phyloP scores from a whole-genome alignment of 2,888 invertebrate genomes.

The Heliconius aoede region DNA sequence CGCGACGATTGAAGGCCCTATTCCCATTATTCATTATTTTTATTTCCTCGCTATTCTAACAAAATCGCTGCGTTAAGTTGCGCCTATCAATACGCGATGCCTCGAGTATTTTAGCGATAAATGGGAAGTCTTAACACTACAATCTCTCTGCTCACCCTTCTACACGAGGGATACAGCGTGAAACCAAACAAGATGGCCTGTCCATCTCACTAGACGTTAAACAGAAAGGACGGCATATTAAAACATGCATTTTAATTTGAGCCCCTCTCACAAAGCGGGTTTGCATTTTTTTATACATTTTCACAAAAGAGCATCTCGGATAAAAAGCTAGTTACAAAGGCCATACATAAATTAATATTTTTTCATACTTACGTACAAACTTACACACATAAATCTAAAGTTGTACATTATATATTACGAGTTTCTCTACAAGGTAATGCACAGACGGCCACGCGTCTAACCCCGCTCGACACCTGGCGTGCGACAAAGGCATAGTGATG shows the following conservation, averaged over 20 bases:
- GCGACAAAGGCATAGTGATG: conserved; percentile 64
- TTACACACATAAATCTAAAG: conserved; percentile 7
- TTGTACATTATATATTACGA: conserved; percentile 15
- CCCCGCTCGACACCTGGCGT: conserved; percentile 72
- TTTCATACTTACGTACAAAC: background rate
- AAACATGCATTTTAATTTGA: background rate
- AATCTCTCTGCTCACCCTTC: too few relatives aligned
- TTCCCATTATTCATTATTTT: too few relatives aligned
- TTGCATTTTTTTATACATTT: background rate
- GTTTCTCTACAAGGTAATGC: conserved; percentile 15
- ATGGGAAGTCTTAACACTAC: background rate
- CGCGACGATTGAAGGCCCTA: too few relatives aligned
- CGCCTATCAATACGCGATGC: too few relatives aligned
- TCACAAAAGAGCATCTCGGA: conserved; percentile 10
- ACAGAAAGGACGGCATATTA: background rate
- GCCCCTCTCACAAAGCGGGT: background rate
- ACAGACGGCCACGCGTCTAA: conserved; percentile 46
- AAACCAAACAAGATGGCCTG: background rate
- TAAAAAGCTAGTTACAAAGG: conserved; percentile 7
- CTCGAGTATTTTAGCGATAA: too few relatives aligned
- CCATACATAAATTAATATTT: conserved; percentile 16
- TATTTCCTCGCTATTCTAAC: too few relatives aligned
- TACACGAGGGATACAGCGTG: background rate
- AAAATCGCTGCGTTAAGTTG: too few relatives aligned
- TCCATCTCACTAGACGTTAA: background rate